These are phyloP conservation scores for Bombylius major DNA, from an alignment of 2,888 invertebrate species.

Conservation along the genomic window DNA sequence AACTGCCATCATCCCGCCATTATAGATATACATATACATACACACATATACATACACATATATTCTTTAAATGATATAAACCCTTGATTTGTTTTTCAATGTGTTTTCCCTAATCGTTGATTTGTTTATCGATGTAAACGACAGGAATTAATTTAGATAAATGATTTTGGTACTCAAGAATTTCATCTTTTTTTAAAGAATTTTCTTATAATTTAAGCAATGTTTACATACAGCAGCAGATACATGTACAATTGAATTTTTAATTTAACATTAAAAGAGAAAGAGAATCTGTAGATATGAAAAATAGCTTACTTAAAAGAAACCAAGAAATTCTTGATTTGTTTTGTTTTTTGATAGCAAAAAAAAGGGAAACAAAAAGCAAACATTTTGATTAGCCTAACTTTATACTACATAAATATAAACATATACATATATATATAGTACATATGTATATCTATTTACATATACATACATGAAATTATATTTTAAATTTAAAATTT, in stretches of 20 bases:
- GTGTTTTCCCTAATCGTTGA: slow-evolving; percentile 39
- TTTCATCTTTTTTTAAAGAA: background rate
- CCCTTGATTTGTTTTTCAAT: slow-evolving; percentile 7
- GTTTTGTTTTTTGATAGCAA: too few relatives aligned
- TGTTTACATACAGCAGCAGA: too few relatives aligned
- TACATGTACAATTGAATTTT: too few relatives aligned
- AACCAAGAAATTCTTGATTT: too few relatives aligned
- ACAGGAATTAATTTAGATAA: slow-evolving; percentile 40
- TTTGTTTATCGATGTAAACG: slow-evolving; percentile 38
- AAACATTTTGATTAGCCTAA: background rate
- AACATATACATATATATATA: too few relatives aligned
- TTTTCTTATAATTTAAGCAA: background rate
- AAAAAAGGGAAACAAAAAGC: background rate
- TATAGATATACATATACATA: too few relatives aligned
- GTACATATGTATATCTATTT: too few relatives aligned
- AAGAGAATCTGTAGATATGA: too few relatives aligned
- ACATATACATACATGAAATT: background rate
- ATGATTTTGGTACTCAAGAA: slow-evolving; percentile 26
- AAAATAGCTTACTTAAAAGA: too few relatives aligned
- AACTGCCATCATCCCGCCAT: too few relatives aligned
- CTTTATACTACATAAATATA: too few relatives aligned
- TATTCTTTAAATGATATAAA: background rate
- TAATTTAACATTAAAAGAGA: too few relatives aligned
- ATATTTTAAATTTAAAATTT: background rate
- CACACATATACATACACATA: background rate